Base-by-base conservation (phyloP, 2,113 vertebrate species). In the Gopherus flavomarginatus region DNA sequence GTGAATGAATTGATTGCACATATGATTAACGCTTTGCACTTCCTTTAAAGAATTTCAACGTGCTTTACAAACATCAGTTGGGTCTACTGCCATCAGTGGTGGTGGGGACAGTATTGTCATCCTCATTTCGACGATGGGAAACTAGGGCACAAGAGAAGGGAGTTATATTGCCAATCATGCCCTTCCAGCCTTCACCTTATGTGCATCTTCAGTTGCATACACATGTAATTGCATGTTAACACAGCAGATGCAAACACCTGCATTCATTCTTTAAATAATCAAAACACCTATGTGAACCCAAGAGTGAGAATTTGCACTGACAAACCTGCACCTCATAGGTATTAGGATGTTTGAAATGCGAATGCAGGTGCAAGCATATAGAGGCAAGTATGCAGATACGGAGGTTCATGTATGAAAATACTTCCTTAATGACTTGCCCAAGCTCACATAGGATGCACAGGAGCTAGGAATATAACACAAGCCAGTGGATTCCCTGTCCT, bases 221-320 rank as follows among this genome's bases (percentile, higher is more conserved):
- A 86, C 35, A 9, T 42, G 31, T 26, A 12, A 12, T 57, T 79
- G n/a, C 56, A 75, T 59, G 65, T 94, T 52, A 93, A 97, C 96
- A 97, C 54, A 93, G 93, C 57, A 92, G 79, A 38, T 72, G 89
- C 92, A 96, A 95, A 96, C 87, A 95, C 65, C 75, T 65, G 44
- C 52, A 52, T n/a, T n/a, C 77, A 54, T 78, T 83, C 86, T 91
- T 93, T 57, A 5, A 65, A 65, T 65, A 65, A 31, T 65, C 14
- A 65, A 65, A n/a, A 65, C 50, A 80, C 29, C 62, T n/a, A 5
- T 6, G 1, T 75, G 52, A 90, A 31, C 0, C n/a, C n/a, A 87
- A 82, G 35, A 62, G 93, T 82, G 92, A 88, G 65, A 95, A 90
- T 96, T 90, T 94, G 16, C 85, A 82, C 27, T 22, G 11, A 42